Conservation (phyloP, 2,113 vertebrate species). For the Syngnathus typhle region DNA sequence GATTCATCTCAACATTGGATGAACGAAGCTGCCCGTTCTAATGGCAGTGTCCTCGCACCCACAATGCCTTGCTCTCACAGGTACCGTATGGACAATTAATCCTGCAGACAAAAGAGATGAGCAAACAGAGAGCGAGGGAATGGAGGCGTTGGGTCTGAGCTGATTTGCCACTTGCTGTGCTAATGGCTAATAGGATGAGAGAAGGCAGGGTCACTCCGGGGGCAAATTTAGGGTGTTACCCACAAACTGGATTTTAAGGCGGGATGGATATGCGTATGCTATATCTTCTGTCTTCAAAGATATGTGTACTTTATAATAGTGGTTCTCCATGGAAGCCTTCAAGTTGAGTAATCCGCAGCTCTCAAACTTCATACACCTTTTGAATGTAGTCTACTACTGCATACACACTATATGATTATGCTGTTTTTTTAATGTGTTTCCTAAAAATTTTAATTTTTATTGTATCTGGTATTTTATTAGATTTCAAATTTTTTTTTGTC, state of each 20-base stretch:
- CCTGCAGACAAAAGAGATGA: conserved; percentile 50
- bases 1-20: conserved; percentile 49
- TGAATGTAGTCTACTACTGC: background rate
- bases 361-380: background rate
- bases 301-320: background rate
- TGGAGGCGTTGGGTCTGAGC: conserved; percentile 47
- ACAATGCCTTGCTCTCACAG: conserved; percentile 38
- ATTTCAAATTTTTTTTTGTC: background rate
- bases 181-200: conserved; percentile 48
- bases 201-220: conserved; percentile 28
- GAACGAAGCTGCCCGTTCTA: conserved; percentile 46
- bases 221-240: conserved; percentile 8
- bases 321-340: background rate
- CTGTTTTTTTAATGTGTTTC: background rate
- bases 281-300: background rate
- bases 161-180: conserved; percentile 51
- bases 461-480: background rate
- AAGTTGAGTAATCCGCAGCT: background rate
- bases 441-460: background rate
- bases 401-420: background rate
- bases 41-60: conserved; percentile 35
- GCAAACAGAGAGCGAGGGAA: conserved; percentile 30
- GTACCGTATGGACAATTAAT: conserved; percentile 59
- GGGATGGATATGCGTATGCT: background rate
- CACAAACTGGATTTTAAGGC: background rate